Evolutionary conservation across 2,888 invertebrate species (phyloP).

Genomic region (Lithodes maja): DNA sequence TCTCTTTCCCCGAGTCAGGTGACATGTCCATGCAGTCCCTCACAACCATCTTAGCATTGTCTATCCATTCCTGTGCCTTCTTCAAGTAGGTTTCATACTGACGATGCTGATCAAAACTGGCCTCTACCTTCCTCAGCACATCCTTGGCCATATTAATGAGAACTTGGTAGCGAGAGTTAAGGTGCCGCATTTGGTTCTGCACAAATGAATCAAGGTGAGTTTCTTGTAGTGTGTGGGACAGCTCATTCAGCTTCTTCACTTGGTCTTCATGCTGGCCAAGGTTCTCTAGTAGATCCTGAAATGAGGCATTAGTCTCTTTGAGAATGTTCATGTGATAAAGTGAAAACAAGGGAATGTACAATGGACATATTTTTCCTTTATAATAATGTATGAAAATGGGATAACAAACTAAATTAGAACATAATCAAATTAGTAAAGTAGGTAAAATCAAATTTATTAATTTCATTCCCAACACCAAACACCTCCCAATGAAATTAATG

Average conservation of each 20-base stretch:
- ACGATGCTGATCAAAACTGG: conserved; percentile 89
- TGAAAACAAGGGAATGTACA: neutral
- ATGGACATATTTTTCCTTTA: neutral
- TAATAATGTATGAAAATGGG: no score
- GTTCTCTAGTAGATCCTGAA: conserved; percentile 82
- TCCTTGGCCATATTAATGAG: conserved; percentile 91
- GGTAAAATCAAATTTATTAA: neutral
- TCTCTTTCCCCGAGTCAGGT: conserved; percentile 84
- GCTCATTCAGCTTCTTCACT: conserved; percentile 84
- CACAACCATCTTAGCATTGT: conserved; percentile 87
- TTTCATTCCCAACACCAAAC: no score
- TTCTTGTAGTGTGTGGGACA: conserved; percentile 67
- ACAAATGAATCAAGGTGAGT: conserved; percentile 72
- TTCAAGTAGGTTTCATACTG: conserved; percentile 85
- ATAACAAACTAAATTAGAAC: no score
- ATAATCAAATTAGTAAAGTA: no score
- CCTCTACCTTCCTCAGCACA: conserved; percentile 92
- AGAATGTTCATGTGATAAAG: neutral
- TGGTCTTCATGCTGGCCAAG: conserved; percentile 86
- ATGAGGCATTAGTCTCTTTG: neutral
- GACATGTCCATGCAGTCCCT: conserved; percentile 87
- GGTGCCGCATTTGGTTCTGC: conserved; percentile 72
- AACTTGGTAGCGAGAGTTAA: conserved; percentile 76
- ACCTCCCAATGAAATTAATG: no score
- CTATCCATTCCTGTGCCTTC: conserved; percentile 89